phyloP scores from a whole-genome alignment of 2,888 invertebrate species.

The Lochmaea crataegi region DNA sequence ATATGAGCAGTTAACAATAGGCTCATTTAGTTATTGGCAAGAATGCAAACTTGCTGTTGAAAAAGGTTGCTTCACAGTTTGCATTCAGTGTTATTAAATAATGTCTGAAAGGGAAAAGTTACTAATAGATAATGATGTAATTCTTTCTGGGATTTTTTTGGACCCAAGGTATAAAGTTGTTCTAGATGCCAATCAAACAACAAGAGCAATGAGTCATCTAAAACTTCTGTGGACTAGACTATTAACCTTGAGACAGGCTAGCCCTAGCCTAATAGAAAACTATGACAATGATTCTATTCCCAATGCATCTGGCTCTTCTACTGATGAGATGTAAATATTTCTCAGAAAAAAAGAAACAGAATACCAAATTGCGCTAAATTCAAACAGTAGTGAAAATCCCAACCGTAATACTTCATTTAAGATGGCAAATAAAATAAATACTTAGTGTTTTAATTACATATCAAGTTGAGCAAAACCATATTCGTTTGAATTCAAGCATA shows the following conservation, averaged over 20 bases:
- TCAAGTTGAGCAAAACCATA: no score
- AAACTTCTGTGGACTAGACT: neutral
- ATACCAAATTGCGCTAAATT: no score
- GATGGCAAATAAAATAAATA: no score
- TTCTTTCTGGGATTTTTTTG: constrained; percentile 1
- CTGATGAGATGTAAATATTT: constrained; percentile 2
- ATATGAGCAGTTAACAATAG: neutral
- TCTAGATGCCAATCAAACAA: no score
- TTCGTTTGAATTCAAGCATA: no score
- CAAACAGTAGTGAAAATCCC: no score
- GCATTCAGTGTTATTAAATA: no score
- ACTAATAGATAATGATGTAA: neutral
- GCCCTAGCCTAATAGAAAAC: neutral
- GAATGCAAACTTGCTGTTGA: neutral
- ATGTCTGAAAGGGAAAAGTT: neutral
- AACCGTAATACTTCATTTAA: no score
- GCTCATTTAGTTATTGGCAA: neutral
- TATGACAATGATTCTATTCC: no score
- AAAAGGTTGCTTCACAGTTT: no score
- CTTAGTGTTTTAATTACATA: no score
- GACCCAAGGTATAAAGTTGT: neutral
- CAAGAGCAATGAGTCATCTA: neutral
- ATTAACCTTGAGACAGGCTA: neutral
- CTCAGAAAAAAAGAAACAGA: constrained; percentile 2
- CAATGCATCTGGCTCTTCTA: no score